Evolutionary conservation across 2,888 invertebrate genomes (phyloP), one percentile per base, ranked within the genome.

Genomic region (Drosophila nr. medialis): DNA sequence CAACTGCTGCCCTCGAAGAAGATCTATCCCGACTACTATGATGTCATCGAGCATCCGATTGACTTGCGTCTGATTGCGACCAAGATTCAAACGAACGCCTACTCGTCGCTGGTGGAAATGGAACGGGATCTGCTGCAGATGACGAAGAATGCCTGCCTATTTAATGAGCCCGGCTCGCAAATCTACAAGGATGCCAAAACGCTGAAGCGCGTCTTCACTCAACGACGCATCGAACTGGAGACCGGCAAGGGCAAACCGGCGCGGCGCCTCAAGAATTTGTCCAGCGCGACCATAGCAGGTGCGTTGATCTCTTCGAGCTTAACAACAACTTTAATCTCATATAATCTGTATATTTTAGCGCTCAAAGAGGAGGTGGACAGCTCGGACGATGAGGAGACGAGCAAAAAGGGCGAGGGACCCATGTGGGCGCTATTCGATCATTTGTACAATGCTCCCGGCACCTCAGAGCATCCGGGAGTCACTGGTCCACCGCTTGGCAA

Each of bases 101-200:
- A 99, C 91, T 93, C 94, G 0, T 95, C 94, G 75, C 92, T 99
- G 40, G 94, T 94, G 53, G 98, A 98, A 64, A 94, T 99, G 94
- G 99, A 99, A 92, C 96, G 95, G 74, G 99, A 99, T 94, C 93
- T 99, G 45, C 93, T 96, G 77, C 94, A 97, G 61, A 97, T 99
- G 97, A 97, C 97, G 55, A 96, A 96, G 80, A 99, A 99, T 93
- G 99, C 99, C 0, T 99, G 98, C 91, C 94, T 95, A 24, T 99
- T 98, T 91, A 99, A 99, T 92, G 99, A 99, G 91, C 98, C 99
- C 0, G 98, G 98, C 3, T 99, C 99, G 18, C 96, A 96, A 92
- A 99, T 99, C 83, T 99, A 98, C 92, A 98, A 98, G 93, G 98
- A 99, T 93, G 98, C 99, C 1, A 98, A 97, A 91, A 94, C 96